phyloP scores from a whole-genome alignment of 2,888 invertebrate species.

The Conchocele bisecta region DNA sequence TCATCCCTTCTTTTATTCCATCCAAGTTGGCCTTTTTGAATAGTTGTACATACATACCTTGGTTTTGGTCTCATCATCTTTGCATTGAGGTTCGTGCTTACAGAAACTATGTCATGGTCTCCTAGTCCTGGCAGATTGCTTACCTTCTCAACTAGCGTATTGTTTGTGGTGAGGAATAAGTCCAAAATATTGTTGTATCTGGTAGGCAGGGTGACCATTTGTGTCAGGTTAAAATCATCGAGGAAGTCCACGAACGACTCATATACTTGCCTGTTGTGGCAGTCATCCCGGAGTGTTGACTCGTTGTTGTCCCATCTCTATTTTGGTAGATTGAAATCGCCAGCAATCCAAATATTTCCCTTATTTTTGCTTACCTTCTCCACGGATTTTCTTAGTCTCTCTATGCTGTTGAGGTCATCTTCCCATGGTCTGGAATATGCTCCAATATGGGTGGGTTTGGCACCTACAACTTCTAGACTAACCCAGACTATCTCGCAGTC shows the following conservation, averaged over 20 bases:
- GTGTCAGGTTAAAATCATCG: background rate
- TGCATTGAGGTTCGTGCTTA: no score
- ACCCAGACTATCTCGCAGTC: conserved; percentile 4
- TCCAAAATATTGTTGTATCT: background rate
- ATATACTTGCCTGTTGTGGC: background rate
- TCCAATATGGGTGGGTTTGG: background rate
- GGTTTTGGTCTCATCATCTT: no score
- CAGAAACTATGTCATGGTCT: no score
- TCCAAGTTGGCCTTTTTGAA: no score
- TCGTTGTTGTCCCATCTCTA: background rate
- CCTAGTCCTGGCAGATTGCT: no score
- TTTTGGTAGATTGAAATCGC: conserved; percentile 6
- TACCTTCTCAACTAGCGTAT: no score
- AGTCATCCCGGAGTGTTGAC: background rate
- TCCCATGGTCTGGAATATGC: background rate
- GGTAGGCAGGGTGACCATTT: background rate
- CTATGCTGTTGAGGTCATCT: background rate
- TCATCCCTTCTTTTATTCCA: no score
- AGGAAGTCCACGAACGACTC: background rate
- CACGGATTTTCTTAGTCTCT: background rate
- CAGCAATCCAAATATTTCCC: background rate
- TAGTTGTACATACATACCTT: no score
- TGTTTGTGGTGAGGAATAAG: no score
- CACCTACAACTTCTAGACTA: background rate
- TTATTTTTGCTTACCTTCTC: background rate